Evolutionary conservation across 2,888 invertebrate genomes (phyloP).

Genomic region (Drosophila flavopinicola): DNA sequence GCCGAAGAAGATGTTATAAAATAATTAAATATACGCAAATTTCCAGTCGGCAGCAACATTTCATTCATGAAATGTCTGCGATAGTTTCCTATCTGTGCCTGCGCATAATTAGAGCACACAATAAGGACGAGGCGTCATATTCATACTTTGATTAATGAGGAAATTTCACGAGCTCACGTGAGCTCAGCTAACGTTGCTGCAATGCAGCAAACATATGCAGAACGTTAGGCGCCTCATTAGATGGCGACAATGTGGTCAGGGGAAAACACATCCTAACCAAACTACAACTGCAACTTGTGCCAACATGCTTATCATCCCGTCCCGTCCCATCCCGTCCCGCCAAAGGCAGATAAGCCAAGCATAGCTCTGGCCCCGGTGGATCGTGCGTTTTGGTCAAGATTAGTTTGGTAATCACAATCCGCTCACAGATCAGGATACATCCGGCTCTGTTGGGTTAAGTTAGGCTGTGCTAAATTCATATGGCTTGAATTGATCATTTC

Average conservation of each 20-base stretch:
- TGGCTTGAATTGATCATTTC: constrained; percentile 40
- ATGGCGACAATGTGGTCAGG: constrained; percentile 46
- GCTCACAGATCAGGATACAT: constrained; percentile 43
- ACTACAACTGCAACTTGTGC: constrained; percentile 17
- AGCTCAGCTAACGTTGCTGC: constrained; percentile 8
- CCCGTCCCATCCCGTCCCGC: background rate
- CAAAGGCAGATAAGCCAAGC: constrained; percentile 38
- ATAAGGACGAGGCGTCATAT: constrained; percentile 60
- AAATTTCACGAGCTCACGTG: constrained; percentile 39
- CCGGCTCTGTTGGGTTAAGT: constrained; percentile 45
- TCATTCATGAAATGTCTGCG: constrained; percentile 68
- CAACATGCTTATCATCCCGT: constrained; percentile 35
- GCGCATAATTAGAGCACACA: constrained; percentile 56
- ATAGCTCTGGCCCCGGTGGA: constrained; percentile 10
- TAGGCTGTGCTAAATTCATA: constrained; percentile 1
- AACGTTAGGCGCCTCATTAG: constrained; percentile 48
- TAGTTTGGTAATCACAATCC: constrained; percentile 48
- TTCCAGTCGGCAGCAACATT: constrained; percentile 30
- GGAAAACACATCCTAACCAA: constrained; percentile 63
- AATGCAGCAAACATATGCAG: constrained; percentile 36
- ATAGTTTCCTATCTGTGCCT: constrained; percentile 13
- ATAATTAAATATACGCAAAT: constrained; percentile 59
- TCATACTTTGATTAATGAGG: constrained; percentile 67
- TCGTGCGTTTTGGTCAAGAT: constrained; percentile 38
- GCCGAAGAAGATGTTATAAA: constrained; percentile 58